Evolutionary conservation across 2,888 invertebrate species (phyloP), one percentile per base, ranked within the genome.

Genomic region (Sesia bembeciformis): DNA sequence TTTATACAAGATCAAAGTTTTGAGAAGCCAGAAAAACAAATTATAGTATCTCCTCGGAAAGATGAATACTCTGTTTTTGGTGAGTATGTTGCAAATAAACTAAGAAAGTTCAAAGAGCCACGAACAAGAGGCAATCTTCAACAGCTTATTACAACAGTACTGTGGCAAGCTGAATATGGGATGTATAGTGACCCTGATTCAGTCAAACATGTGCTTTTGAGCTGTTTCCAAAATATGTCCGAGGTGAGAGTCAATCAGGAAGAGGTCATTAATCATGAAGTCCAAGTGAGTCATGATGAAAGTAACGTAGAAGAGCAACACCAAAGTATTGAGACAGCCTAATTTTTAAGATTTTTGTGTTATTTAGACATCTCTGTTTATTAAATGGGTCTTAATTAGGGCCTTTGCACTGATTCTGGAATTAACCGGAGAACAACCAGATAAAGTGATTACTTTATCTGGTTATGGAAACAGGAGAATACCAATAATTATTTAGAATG

Each of bases 91-190:
- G 85, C 85, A 0, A 87, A 85, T 61, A 88, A 86, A 61, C 58
- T 89, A 8, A 72, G 87, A 38, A 89, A 87, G 59, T 72, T 87
- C 5, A 78, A 75, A 56, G 64, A 70, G 0, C 67, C 77, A 5
- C 68, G 81, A 3, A 81, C 86, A 0, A 62, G 78, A 39, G 82
- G 85, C 0, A 89, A 89, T 57, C 67, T 89, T 3, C 88, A 89
- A 58, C 88, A 89, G 56, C 60, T 89, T 23, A 84, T 89, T 0
- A 83, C 88, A 39, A 89, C 88, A 3, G 78, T 88, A 60, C 58
- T 89, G 38, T 89, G 88, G 88, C 88, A 88, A 60, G 85, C 87
- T 0, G 88, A 89, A 54, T 87, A 85, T 64, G 88, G 88, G 0
- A 57, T 82, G 7, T 89, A 84, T 63, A 84, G 87, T 54, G 76